Base-by-base conservation (phyloP, 2,113 vertebrate genomes). In the Azemiops feae region DNA sequence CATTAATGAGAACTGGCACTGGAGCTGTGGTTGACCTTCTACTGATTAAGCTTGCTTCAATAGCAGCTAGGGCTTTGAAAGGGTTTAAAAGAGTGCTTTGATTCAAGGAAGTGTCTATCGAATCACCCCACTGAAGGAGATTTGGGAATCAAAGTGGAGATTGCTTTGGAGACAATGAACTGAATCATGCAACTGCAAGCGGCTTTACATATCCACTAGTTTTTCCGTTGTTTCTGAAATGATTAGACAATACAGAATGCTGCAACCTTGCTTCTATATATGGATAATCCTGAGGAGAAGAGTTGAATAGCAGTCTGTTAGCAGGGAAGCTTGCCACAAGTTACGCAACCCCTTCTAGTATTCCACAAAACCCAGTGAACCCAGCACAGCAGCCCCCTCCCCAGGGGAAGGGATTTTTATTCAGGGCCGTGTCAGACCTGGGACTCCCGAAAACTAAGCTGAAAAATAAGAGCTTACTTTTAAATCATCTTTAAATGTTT, bases 21-120 rank as follows among this genome's bases (percentile, higher is more conserved):
- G 87, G 53, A 92, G 87, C 45, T 23, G 85, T 92, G 53, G 86
- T 53, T 92, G 91, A 92, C 60, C 87, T 55, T 57, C 30, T 58
- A 85, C 88, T 90, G 54, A 89, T 86, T 86, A 93, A 93, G 47
- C 69, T 85, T 34, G 39, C 81, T 74, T 57, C 22, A 57, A 34
- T 96, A 92, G 4, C 85, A 86, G 74, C 50, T 93, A 43, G 34
- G 74, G 74, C 74, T 81, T 81, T 81, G 74, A 81, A 81, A 81
- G 43, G 74, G 74, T 81, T 81, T 81, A 81, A 81, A 43, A 81
- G 74, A 81, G 74, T 10, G 74, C 74, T 81, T 81, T 81, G 74
- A 81, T 81, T 81, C 74, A 43, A 81, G 74, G 74, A 81, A 81
- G 74, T 81, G 74, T 81, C 74, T 81, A 39, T 81, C 74, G 74